A percentile compares a stretch with the other conserved stretches of the same genome.
Evolutionary conservation across 2,888 invertebrate species (phyloP).

Genomic region (Archips xylosteana): DNA sequence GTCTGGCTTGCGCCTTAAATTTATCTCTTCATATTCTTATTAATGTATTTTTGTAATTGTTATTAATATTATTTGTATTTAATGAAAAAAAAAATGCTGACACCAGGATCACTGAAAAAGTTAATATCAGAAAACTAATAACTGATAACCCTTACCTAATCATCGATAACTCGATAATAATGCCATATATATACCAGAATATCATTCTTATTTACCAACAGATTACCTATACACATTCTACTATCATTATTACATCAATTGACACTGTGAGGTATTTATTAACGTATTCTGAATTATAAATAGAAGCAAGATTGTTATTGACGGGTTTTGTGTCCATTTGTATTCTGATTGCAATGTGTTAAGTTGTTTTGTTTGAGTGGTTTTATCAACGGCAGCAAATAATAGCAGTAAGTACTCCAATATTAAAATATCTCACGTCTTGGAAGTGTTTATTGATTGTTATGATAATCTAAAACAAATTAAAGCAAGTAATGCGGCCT

Average conservation of each 20-base stretch:
- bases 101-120: background rate
- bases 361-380: constrained; percentile 1
- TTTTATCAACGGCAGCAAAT: background rate
- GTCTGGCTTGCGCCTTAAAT: too few relatives aligned
- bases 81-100: background rate
- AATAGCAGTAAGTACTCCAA: background rate
- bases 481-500: too few relatives aligned
- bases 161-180: background rate
- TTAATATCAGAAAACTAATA: background rate
- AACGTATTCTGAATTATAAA: background rate
- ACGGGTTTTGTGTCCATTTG: background rate
- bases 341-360: constrained; percentile 7
- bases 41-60: too few relatives aligned
- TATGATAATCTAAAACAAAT: too few relatives aligned
- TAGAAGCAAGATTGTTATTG: background rate
- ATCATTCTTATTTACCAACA: background rate
- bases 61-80: too few relatives aligned
- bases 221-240: background rate
- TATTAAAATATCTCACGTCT: too few relatives aligned
- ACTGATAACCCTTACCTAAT: background rate
- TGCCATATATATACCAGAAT: background rate
- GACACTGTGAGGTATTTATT: background rate
- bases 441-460: too few relatives aligned
- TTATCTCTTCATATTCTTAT: too few relatives aligned
- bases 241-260: background rate